These are phyloP conservation scores for Clarias magur DNA, from an alignment of 2,113 vertebrate species.

Conservation along the genomic window DNA sequence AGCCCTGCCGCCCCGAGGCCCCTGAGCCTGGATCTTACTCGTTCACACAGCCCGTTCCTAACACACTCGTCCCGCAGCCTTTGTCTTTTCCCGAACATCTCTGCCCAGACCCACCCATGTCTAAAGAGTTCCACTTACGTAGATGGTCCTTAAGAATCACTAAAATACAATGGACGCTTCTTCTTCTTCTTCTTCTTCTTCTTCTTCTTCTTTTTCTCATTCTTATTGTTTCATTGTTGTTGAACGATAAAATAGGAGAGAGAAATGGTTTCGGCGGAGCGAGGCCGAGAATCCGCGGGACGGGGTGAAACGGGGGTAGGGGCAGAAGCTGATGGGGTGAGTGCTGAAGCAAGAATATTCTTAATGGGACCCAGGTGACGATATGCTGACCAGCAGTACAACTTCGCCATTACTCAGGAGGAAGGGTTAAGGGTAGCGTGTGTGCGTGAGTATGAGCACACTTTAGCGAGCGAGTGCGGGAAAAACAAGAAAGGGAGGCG, in stretches of 20 bases:
- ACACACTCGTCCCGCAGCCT: constrained; percentile 21
- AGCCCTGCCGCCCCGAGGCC: constrained; percentile 40
- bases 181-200: constrained; percentile 4
- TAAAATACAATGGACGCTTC: constrained; percentile 20
- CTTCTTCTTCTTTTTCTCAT: neutral
- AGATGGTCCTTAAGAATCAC: constrained; percentile 21
- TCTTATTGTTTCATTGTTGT: constrained; percentile 16
- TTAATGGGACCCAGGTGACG: constrained; percentile 77
- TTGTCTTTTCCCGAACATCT: constrained; percentile 44
- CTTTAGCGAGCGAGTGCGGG: constrained; percentile 1
- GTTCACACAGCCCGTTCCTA: constrained; percentile 28
- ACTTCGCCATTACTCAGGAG: constrained; percentile 68
- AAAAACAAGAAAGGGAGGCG: neutral
- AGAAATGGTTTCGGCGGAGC: neutral
- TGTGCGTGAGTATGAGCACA: constrained; percentile 10
- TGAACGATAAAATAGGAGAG: constrained; percentile 10
- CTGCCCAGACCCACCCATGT: constrained; percentile 8
- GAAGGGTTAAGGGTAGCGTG: constrained; percentile 50
- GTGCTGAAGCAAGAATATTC: constrained; percentile 73
- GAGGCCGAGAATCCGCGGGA: constrained; percentile 15
- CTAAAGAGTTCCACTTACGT: constrained; percentile 42
- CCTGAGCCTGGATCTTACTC: constrained; percentile 36
- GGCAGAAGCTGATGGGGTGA: constrained; percentile 49
- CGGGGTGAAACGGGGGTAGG: constrained; percentile 51
- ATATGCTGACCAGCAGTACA: constrained; percentile 73